These are phyloP conservation scores for Latrodectus elegans DNA, from an alignment of 2,888 invertebrate species.

Conservation along the genomic window DNA sequence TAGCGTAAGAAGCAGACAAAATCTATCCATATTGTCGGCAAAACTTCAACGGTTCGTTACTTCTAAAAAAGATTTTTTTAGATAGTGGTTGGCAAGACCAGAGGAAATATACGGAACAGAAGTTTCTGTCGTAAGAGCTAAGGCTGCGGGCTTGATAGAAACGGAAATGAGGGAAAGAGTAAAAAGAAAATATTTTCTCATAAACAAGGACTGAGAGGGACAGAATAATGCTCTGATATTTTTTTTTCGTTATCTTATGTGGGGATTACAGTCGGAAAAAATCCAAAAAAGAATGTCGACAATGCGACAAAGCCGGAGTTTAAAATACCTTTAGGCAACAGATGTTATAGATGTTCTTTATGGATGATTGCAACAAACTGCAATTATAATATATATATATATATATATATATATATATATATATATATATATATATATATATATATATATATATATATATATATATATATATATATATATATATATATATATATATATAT, in stretches of 20 bases:
- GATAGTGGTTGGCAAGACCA: neutral
- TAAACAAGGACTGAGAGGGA: constrained; percentile 32
- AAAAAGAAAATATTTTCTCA: constrained; percentile 11
- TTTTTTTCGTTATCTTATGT: constrained; percentile 28
- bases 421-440: neutral
- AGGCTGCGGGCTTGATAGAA: constrained; percentile 16
- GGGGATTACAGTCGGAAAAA: constrained; percentile 8
- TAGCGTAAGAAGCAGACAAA: neutral
- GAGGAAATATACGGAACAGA: constrained; percentile 5
- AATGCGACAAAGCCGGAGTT: neutral
- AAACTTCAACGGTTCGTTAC: constrained; percentile 28
- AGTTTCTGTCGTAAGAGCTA: constrained; percentile 25
- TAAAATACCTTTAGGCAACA: constrained; percentile 34
- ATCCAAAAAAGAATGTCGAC: neutral
- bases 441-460: neutral
- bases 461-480: too few relatives aligned
- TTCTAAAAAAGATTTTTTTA: constrained; percentile 10
- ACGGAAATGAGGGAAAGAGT: neutral
- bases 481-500: neutral
- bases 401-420: too few relatives aligned
- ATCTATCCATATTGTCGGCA: constrained; percentile 26
- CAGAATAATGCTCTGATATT: constrained; percentile 10
- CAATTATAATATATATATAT: too few relatives aligned
- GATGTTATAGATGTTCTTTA: constrained; percentile 21
- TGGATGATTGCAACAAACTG: constrained; percentile 16